Base-by-base conservation (phyloP, 2,113 vertebrate genomes). In the Stigmatopora argus region DNA sequence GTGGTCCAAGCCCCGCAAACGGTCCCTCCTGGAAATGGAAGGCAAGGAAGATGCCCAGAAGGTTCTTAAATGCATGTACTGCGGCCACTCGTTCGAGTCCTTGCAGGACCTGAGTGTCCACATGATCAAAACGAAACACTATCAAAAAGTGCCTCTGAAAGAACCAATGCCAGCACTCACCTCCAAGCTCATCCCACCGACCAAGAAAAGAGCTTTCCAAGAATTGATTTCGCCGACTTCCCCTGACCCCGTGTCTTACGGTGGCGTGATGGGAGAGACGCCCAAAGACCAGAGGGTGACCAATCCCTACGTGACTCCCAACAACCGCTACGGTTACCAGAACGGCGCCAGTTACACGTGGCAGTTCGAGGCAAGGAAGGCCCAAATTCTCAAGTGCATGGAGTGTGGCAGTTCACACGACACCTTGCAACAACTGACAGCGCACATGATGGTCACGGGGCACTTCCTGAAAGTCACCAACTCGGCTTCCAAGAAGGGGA, bases 71-170 rank as follows among this genome's bases (percentile, higher is more conserved):
- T 99, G 97, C 85, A 99, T 99, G 97, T 99, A 99, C 85, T 99
- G 97, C 31, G 97, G 97, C 35, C 97, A 99, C 88, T 99, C 97
- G 0, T 98, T 99, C 44, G 97, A 99, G 85, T 99, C 97, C 62
- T 78, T 99, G 86, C 97, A 99, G 85, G 97, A 99, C 86, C 93
- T 99, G 47, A 99, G 97, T 0, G 97, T 98, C 73, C 97, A 99
- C 86, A 99, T 99, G 97, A 99, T 99, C 84, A 99, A 99, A 94
- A 99, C 97, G 67, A 99, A 99, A 93, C 97, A 99, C 93, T 99
- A 99, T 95, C 97, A 99, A 93, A 99, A 99, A 96, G 96, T 99
- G 95, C 97, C 97, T 96, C 96, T 99, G 79, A 99, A 99, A 93
- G 97, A 99, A 89, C 97, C 97, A 47, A 95, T 99, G 89, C 93